These are phyloP conservation scores for Bombus vancouverensis DNA, from an alignment of 1,140 invertebrate genomes.

Conservation along the genomic window DNA sequence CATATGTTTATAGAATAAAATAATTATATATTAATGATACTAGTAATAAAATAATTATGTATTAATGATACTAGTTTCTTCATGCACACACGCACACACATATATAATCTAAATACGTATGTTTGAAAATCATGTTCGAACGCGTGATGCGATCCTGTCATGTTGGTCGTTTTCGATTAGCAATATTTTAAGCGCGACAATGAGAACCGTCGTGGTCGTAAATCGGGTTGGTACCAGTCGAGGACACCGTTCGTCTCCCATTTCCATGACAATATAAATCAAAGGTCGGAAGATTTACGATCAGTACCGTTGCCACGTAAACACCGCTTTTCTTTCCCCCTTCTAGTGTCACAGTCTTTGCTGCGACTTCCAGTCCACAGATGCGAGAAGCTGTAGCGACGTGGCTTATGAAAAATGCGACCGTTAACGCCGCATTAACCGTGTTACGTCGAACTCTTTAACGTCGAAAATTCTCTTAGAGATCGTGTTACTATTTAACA, in stretches of 20 bases:
- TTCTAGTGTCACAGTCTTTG: not conserved
- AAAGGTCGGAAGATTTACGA: not conserved
- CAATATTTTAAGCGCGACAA: not conserved
- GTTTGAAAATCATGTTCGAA: not conserved
- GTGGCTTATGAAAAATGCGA: not conserved
- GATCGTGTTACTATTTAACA: not conserved
- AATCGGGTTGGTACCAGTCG: not conserved
- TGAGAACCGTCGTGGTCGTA: not conserved
- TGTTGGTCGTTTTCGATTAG: not conserved
- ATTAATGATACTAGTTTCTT: too few species aligned
- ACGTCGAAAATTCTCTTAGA: too few species aligned
- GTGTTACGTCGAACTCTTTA: not conserved
- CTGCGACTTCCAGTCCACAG: not conserved
- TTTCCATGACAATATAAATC: constrained; percentile 13
- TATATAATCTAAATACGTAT: too few species aligned
- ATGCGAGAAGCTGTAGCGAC: not conserved
- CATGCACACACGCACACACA: rapidly evolving
- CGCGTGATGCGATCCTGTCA: not conserved
- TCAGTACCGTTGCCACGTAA: not conserved
- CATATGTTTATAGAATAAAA: too few species aligned
- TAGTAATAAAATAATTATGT: too few species aligned
- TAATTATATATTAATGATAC: too few species aligned
- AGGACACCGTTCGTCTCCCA: not conserved
- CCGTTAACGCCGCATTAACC: not conserved
- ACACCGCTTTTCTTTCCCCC: not conserved